phyloP scores from a whole-genome alignment of 2,888 invertebrate genomes.

The Volucella zonaria region DNA sequence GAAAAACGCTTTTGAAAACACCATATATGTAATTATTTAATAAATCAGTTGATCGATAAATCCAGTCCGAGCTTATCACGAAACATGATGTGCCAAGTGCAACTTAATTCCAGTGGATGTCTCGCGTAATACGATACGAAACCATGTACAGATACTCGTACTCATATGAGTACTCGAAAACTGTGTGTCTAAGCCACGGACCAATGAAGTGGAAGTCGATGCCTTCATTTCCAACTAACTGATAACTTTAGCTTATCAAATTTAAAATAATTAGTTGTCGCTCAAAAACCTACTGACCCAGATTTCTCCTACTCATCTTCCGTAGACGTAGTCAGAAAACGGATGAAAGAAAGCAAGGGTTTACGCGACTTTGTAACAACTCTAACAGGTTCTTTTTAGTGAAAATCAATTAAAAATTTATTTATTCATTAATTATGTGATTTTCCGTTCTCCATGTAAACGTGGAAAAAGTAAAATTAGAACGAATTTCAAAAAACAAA shows the following conservation, averaged over 20 bases:
- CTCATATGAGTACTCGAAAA: neutral
- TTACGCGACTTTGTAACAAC: neutral
- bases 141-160: neutral
- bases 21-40: slow-evolving; percentile 27
- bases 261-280: neutral
- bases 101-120: slow-evolving; percentile 17
- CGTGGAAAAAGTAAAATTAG: neutral
- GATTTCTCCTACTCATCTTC: slow-evolving; percentile 42
- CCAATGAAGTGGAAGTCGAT: neutral
- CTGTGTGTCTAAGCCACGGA: no score
- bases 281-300: slow-evolving; percentile 43
- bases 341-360: neutral
- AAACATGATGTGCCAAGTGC: slow-evolving; percentile 27
- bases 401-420: slow-evolving; percentile 70
- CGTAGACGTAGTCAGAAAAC: neutral
- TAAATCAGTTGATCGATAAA: neutral
- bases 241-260: slow-evolving; percentile 34
- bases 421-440: slow-evolving; percentile 65
- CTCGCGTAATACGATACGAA: slow-evolving; percentile 11
- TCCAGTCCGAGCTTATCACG: slow-evolving; percentile 2
- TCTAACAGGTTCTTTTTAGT: slow-evolving; percentile 47
- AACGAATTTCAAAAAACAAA: slow-evolving; percentile 7
- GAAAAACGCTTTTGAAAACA: slow-evolving; percentile 14
- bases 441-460: slow-evolving; percentile 42
- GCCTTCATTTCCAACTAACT: neutral